Evolutionary conservation across 2,888 invertebrate genomes (phyloP).

Genomic region (Morpho helenor): DNA sequence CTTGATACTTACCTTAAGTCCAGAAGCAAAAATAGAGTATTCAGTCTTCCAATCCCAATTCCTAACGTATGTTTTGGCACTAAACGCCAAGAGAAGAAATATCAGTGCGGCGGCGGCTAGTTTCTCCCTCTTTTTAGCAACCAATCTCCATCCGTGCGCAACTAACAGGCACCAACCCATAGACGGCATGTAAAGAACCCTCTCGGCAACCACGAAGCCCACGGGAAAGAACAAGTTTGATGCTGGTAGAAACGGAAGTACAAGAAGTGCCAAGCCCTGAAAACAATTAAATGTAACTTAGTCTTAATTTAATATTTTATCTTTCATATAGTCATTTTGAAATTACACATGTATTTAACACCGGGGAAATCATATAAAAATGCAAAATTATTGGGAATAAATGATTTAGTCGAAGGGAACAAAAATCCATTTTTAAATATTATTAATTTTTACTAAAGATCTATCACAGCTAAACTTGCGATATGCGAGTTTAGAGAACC

Average conservation of each 20-base stretch:
- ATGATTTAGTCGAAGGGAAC: too few relatives aligned
- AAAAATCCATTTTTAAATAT: too few relatives aligned
- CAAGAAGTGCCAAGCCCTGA: conserved; percentile 91
- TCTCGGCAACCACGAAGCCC: conserved; percentile 97
- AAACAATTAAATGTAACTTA: conserved; percentile 37
- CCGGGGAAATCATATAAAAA: too few relatives aligned
- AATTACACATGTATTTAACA: too few relatives aligned
- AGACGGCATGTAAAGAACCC: conserved; percentile 97
- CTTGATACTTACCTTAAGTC: conserved; percentile 77
- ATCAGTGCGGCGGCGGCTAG: conserved; percentile 84
- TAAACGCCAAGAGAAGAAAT: conserved; percentile 86
- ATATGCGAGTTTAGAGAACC: too few relatives aligned
- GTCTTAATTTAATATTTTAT: too few relatives aligned
- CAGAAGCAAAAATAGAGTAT: conserved; percentile 96
- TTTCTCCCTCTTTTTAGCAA: conserved; percentile 82
- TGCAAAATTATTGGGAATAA: too few relatives aligned
- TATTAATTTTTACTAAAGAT: too few relatives aligned
- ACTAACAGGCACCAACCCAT: conserved; percentile 98
- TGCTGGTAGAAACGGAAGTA: conserved; percentile 96
- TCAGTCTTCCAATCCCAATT: conserved; percentile 97
- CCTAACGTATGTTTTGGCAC: conserved; percentile 90
- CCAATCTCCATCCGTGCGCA: conserved; percentile 89
- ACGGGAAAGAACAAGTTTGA: conserved; percentile 98
- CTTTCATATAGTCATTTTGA: too few relatives aligned
- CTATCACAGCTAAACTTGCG: too few relatives aligned